These are phyloP conservation scores for Corythoichthys intestinalis DNA, from an alignment of 2,113 vertebrate genomes.

Conservation along the genomic window DNA sequence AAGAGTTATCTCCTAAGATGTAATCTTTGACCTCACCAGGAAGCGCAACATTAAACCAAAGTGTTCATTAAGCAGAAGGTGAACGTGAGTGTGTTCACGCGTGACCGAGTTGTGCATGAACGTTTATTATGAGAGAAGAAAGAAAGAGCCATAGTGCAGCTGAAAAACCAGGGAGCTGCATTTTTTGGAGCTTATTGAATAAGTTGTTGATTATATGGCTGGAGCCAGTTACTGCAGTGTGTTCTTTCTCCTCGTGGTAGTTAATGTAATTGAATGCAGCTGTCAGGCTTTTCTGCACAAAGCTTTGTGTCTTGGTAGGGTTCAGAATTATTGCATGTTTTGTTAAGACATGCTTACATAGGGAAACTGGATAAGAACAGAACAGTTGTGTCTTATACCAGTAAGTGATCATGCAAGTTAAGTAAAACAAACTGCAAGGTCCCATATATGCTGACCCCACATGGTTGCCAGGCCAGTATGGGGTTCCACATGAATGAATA, in stretches of 20 bases:
- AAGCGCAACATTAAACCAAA: slow-evolving; percentile 24
- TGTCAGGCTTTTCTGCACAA: slow-evolving; percentile 52
- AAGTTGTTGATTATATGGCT: slow-evolving; percentile 60
- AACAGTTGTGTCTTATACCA: slow-evolving; percentile 48
- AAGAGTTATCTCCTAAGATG: slow-evolving; percentile 12
- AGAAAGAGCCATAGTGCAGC: not conserved
- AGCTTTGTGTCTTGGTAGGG: slow-evolving; percentile 60
- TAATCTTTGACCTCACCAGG: slow-evolving; percentile 44
- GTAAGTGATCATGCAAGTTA: slow-evolving; percentile 18
- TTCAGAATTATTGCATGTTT: slow-evolving; percentile 45
- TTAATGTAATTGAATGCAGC: slow-evolving; percentile 71
- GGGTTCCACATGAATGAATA: slow-evolving; percentile 57
- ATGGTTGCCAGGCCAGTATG: slow-evolving; percentile 34
- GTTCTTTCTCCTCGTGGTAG: slow-evolving; percentile 50
- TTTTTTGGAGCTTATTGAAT: slow-evolving; percentile 68
- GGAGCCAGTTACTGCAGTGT: slow-evolving; percentile 57
- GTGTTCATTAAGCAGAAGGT: not conserved
- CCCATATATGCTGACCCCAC: slow-evolving; percentile 21
- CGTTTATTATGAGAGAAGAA: slow-evolving; percentile 4
- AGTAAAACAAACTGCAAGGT: slow-evolving; percentile 30
- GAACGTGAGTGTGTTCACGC: not conserved
- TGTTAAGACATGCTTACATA: slow-evolving; percentile 55
- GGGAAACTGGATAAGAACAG: slow-evolving; percentile 51
- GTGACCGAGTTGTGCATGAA: slow-evolving; percentile 15
- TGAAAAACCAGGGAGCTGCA: slow-evolving; percentile 32